Percentiles rank a stretch among this genome's conserved stretches.
phyloP scores from a whole-genome alignment of 1,140 invertebrate species.

The Panulirus ornatus region DNA sequence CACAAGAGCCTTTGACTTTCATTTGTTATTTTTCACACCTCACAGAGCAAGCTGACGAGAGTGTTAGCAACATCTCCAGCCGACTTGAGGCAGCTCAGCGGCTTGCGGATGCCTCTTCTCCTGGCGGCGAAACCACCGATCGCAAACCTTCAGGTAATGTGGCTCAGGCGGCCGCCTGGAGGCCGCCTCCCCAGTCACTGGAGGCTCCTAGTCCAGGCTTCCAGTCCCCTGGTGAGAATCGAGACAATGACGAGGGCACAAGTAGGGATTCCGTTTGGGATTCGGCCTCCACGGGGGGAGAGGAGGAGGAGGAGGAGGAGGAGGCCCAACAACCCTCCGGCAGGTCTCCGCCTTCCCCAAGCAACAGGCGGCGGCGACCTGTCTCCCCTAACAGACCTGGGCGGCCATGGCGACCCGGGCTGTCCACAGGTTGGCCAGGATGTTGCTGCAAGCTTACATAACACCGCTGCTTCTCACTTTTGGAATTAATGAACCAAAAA shows the following conservation, averaged over 20 bases:
- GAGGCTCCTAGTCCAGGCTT: conserved; percentile 7
- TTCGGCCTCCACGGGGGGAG: neutral
- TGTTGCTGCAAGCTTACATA: conserved; percentile 14
- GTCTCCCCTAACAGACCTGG: conserved; percentile 38
- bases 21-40: neutral
- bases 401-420: conserved; percentile 52
- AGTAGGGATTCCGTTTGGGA: conserved; percentile 18
- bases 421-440: conserved; percentile 48
- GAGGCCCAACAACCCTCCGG: neutral
- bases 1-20: no score
- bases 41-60: conserved; percentile 66
- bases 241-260: neutral
- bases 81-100: neutral
- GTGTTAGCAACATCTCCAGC: conserved; percentile 31
- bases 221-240: neutral
- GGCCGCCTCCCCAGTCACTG: conserved; percentile 16
- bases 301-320: conserved; percentile 36
- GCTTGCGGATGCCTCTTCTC: neutral
- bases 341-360: conserved; percentile 1
- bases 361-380: conserved; percentile 25
- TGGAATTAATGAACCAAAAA: neutral
- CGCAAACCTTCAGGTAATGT: conserved; percentile 57
- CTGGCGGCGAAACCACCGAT: neutral
- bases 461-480: neutral
- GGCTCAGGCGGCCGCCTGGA: conserved; percentile 14